These are phyloP conservation scores for Grus americana DNA, from an alignment of 2,113 vertebrate species.

Conservation along the genomic window DNA sequence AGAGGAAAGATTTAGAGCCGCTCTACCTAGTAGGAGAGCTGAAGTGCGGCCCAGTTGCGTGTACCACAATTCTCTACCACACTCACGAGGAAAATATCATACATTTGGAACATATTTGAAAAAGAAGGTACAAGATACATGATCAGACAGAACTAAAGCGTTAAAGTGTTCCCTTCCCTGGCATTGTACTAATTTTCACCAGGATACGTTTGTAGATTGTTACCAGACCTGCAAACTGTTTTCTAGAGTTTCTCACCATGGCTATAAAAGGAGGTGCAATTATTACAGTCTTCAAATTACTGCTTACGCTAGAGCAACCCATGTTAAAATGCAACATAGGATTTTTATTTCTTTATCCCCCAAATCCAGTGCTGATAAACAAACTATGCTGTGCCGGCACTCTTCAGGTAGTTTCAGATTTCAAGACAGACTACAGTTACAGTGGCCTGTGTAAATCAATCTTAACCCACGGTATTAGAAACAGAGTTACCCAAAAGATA, in stretches of 20 bases:
- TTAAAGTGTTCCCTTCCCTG: not conserved
- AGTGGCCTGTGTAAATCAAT: conserved; percentile 38
- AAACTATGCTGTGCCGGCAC: conserved; percentile 40
- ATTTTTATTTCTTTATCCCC: not conserved
- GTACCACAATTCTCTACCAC: not conserved
- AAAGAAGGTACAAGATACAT: not conserved
- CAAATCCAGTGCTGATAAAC: not conserved
- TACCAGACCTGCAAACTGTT: conserved; percentile 29
- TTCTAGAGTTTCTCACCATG: not conserved
- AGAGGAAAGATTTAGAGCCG: not conserved
- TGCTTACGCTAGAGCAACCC: not conserved
- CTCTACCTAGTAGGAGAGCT: not conserved
- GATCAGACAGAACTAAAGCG: not conserved
- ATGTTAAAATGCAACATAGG: not conserved
- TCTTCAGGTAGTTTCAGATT: conserved; percentile 27
- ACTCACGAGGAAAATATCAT: not conserved
- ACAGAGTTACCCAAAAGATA: conserved; percentile 26
- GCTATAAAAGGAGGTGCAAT: conserved; percentile 10
- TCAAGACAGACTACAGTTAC: conserved; percentile 27
- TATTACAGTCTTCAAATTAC: conserved; percentile 20
- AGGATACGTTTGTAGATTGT: not conserved
- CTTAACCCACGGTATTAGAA: conserved; percentile 18
- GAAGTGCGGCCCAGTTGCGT: not conserved
- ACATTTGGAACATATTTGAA: not conserved
- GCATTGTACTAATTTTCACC: not conserved